Evolutionary conservation across 2,113 vertebrate species (phyloP).

Genomic region (Psilopogon haemacephalus): DNA sequence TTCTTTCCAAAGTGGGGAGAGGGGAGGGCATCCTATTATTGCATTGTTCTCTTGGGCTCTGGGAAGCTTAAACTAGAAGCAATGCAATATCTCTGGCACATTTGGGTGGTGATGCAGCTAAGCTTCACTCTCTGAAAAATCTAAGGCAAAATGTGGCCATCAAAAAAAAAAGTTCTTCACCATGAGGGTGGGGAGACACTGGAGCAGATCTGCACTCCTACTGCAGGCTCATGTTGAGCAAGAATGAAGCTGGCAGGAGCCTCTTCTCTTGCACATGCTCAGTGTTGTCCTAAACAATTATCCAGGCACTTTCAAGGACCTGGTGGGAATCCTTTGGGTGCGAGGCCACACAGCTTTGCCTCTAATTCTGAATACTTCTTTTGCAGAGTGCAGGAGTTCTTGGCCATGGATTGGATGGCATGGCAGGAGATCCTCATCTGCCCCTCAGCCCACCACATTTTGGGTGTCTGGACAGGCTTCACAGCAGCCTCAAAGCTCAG

Average conservation of each 20-base stretch:
- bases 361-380: background rate
- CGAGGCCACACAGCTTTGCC: background rate
- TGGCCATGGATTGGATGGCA: background rate
- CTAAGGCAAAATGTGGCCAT: background rate
- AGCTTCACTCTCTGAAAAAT: background rate
- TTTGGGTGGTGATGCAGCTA: background rate
- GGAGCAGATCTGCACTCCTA: too few species aligned
- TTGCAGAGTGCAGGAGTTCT: background rate
- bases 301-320: background rate
- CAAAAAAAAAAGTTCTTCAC: too few species aligned
- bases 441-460: background rate
- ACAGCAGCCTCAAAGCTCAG: background rate
- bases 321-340: fast-evolving
- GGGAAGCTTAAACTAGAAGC: too few species aligned
- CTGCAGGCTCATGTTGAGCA: too few species aligned
- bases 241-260: background rate
- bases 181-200: too few species aligned
- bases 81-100: background rate
- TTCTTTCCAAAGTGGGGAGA: too few species aligned
- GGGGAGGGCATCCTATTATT: too few species aligned
- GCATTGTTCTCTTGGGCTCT: too few species aligned
- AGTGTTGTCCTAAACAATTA: background rate
- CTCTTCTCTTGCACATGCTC: background rate
- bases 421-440: background rate
- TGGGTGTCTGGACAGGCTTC: background rate